phyloP scores from a whole-genome alignment of 2,888 invertebrate species.

The Drosophila pegasa region DNA sequence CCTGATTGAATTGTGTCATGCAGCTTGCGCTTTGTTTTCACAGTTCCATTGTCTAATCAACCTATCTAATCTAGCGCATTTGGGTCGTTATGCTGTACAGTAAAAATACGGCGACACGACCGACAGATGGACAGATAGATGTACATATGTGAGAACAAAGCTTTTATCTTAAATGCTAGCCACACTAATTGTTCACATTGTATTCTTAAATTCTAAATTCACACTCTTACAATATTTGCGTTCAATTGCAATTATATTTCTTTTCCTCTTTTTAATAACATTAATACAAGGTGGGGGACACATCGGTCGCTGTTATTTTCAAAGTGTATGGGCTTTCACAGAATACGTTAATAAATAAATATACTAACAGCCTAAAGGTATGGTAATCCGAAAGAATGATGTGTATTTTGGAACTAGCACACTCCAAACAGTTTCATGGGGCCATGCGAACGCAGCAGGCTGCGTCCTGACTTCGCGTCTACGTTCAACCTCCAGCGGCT shows the following conservation, averaged over 20 bases:
- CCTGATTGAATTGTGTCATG: constrained; percentile 70
- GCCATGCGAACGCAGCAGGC: constrained; percentile 58
- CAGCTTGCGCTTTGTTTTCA: constrained; percentile 40
- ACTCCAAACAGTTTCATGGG: constrained; percentile 33
- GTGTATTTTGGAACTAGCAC: constrained; percentile 24
- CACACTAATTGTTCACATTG: neutral
- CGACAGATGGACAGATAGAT: no score
- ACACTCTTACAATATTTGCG: constrained; percentile 8
- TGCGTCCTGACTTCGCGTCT: constrained; percentile 4
- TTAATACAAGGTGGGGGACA: constrained; percentile 28
- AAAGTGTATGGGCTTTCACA: constrained; percentile 15
- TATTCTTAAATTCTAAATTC: neutral
- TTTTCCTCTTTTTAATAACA: neutral
- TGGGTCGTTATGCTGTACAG: constrained; percentile 38
- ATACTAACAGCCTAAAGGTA: constrained; percentile 61
- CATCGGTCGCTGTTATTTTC: neutral
- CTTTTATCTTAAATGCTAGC: constrained; percentile 4
- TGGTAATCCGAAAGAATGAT: constrained; percentile 21
- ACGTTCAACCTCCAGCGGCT: neutral
- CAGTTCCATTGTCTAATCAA: constrained; percentile 64
- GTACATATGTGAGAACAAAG: no score
- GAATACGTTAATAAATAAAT: constrained; percentile 49
- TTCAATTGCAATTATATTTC: neutral
- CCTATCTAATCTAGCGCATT: constrained; percentile 70
- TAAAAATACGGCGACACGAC: neutral